Base-by-base conservation (phyloP, 2,113 vertebrate species). In the Datnioides undecimradiatus region DNA sequence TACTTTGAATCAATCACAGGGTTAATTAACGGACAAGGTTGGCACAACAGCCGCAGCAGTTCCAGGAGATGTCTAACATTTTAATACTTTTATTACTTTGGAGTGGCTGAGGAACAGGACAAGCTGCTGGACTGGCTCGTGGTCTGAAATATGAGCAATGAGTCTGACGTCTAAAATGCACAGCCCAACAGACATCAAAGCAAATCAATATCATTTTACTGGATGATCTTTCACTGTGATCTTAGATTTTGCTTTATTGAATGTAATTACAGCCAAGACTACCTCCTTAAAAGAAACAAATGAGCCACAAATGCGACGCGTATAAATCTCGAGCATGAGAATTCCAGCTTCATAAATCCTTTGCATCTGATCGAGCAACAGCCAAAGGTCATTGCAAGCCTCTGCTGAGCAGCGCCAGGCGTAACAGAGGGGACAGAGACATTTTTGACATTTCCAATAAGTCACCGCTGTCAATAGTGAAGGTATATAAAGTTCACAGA, bases 401-500 rank as follows among this genome's bases (percentile, higher is more conserved):
- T 68, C 36, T 9, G 38, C 60, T 48, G 60, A 45, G 68, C 33
- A 34, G 59, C 46, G 14, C 2, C 2, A 17, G 48, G 7, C 16
- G 6, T 31, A 19, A 54, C 21, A 57, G 46, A 48, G 25, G 48
- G 48, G 72, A 79, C 67, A 27, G 48, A 72, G 59, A 83, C 55
- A 33, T 86, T 86, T 66, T 66, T 14, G 52, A 70, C 84, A 59
- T 83, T 89, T 88, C 60, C 88, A 79, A 75, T 84, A 86, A 91
- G 90, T 90, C 87, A 82, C 67, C 57, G 0, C 62, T 79, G 79
- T 51, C 90, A 90, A 88, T 88, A 84, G 49, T 51, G 91, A 93
- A 85, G 84, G 52, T 87, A 79, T 59, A 93, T 85, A 90, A 89
- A 93, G 49, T 91, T 91, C 80, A 58, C 31, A 80, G 25, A 69